Base-by-base conservation (phyloP, 2,113 vertebrate species). In the Cyanoliseus patagonus region DNA sequence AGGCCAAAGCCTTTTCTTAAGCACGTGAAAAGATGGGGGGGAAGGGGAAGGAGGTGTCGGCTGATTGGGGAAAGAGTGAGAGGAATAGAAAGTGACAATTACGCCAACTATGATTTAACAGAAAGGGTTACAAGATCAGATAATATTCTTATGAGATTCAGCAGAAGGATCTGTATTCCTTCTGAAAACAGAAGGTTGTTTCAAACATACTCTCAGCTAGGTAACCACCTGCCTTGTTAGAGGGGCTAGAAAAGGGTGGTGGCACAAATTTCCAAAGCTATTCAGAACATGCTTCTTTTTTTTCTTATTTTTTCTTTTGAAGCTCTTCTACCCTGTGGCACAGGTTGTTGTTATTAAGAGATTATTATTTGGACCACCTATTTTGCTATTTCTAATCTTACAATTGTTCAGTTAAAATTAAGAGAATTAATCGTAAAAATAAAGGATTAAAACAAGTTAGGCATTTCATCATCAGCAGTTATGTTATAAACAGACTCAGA, bases 211-310 rank as follows among this genome's bases (percentile, higher is more conserved):
- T 64, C 6, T 47, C 6, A 17, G 17, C 10, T 51, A 64, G 10
- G 13, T 30, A 42, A 20, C 3, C 1, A 1, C 7, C 9, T 55
- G 23, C 11, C 13, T 12, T 15, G 12, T 8, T 19, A 39, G 11
- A 72, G 7, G 5, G 7, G 0, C 6, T 72, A 15, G 17, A 17
- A 86, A 41, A 53, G 7, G 1, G 5, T 72, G 9, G 14, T 67
- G 13, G 25, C 52, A 83, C 49, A 14, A 80, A 9, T 89, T 89
- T 87, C 13, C 33, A 72, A 55, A 75, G 9, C 3, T 59, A 16
- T 46, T 88, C 24, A n/a, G 44, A 86, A 63, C 7, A 51, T 24
- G 6, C 3, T 16, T 19, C 22, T 22, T 35, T 11, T 22, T 10
- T 11, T 13, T 17, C 20, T 57, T n/a, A 28, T 30, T 14, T 7